Percentiles rank a stretch among this genome's conserved stretches.
Conservation (phyloP, 2,888 invertebrate genomes). For the Diarsia rubi region DNA sequence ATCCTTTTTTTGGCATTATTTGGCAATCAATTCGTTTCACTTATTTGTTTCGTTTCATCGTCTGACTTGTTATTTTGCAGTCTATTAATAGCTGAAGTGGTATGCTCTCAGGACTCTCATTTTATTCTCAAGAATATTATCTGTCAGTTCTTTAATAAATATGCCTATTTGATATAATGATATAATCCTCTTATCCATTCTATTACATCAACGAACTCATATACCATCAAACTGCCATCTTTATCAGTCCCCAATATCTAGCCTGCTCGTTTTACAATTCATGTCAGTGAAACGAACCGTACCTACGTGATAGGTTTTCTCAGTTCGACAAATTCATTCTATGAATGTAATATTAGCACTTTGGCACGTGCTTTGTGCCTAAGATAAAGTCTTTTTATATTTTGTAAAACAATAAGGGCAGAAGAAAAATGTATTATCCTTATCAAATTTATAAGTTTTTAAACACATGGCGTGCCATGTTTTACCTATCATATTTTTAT, state of each 20-base stretch:
- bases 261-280: constrained; percentile 49
- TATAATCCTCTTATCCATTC: background rate
- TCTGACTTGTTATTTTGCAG: background rate
- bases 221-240: constrained; percentile 8
- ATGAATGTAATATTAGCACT: constrained; percentile 53
- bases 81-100: background rate
- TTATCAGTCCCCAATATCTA: constrained; percentile 39
- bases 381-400: constrained; percentile 33
- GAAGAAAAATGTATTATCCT: constrained; percentile 1
- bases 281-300: constrained; percentile 47
- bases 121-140: background rate
- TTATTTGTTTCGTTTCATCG: background rate
- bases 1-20: constrained; percentile 1
- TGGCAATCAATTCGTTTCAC: background rate
- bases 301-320: constrained; percentile 54
- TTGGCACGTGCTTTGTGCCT: constrained; percentile 44
- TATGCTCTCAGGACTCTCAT: background rate
- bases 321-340: constrained; percentile 54
- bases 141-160: background rate
- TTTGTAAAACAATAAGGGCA: constrained; percentile 15
- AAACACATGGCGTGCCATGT: too few species aligned
- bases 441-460: background rate
- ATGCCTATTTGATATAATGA: background rate
- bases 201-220: background rate
- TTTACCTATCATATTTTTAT: too few species aligned